Evolutionary conservation across 2,888 invertebrate genomes (phyloP).

Genomic region (Andrena chrysosceles): DNA sequence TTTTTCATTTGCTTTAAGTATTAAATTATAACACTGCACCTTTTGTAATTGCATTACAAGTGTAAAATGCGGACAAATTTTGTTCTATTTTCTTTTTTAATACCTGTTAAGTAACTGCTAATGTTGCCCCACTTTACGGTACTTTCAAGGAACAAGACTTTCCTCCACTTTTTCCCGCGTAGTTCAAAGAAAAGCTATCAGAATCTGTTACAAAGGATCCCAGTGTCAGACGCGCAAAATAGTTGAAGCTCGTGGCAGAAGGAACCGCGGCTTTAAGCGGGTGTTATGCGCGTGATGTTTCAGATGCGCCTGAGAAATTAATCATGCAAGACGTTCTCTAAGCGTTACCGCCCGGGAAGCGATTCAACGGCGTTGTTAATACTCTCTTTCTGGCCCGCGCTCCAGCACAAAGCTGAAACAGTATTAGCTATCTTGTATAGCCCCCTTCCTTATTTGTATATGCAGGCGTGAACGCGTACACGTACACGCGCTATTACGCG

Average conservation of each 20-base stretch:
- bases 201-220: neutral
- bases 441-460: constrained; percentile 14
- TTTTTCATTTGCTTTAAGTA: no score
- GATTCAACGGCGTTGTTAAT: constrained; percentile 32
- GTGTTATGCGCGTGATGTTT: constrained; percentile 13
- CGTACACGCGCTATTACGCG: constrained; percentile 34
- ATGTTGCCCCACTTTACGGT: no score
- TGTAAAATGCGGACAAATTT: no score
- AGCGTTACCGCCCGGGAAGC: neutral
- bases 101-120: no score
- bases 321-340: constrained; percentile 38
- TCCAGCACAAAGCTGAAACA: constrained; percentile 42
- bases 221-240: no score
- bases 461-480: constrained; percentile 1
- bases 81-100: no score
- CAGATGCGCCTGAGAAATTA: constrained; percentile 33
- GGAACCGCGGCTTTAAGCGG: neutral
- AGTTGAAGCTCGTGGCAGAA: neutral
- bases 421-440: constrained; percentile 11
- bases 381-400: constrained; percentile 17
- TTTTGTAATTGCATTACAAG: no score
- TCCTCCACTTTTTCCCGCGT: no score
- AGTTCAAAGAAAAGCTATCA: neutral
- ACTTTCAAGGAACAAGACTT: no score
- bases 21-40: no score